Percentiles rank a stretch among this genome's conserved stretches.
phyloP scores from a whole-genome alignment of 1,140 invertebrate species.

The Bombus soroeensis region DNA sequence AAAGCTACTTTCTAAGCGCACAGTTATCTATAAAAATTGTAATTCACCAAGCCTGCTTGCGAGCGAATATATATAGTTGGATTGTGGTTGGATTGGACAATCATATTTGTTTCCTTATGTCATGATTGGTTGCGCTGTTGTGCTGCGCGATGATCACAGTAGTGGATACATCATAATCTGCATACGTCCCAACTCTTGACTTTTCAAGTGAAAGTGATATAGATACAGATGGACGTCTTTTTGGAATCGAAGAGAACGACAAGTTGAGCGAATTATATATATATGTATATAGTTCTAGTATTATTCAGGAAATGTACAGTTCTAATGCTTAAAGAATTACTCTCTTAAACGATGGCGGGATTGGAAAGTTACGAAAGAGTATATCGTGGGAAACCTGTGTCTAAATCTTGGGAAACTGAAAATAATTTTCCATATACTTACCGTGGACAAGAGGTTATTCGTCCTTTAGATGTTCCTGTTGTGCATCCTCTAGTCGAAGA shows the following conservation, averaged over 20 bases:
- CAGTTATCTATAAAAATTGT: too few relatives aligned
- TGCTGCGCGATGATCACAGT: neutral
- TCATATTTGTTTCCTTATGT: too few relatives aligned
- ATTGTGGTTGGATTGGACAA: too few relatives aligned
- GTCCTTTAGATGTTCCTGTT: constrained; percentile 71
- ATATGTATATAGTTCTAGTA: neutral
- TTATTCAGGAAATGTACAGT: neutral
- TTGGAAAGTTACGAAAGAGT: constrained; percentile 69
- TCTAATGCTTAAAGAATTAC: neutral
- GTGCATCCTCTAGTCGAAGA: constrained; percentile 72
- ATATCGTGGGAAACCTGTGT: constrained; percentile 65
- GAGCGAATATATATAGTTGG: too few relatives aligned
- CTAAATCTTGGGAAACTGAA: constrained; percentile 52
- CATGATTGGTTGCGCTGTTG: too few relatives aligned
- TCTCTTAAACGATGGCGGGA: constrained; percentile 46
- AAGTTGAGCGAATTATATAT: neutral
- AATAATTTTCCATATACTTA: constrained; percentile 65
- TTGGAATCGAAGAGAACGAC: neutral
- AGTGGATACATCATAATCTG: neutral
- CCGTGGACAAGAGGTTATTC: constrained; percentile 75
- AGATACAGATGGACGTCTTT: neutral
- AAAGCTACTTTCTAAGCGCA: too few relatives aligned
- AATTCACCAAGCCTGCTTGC: too few relatives aligned
- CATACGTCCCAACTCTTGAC: neutral
- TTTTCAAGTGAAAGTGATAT: neutral